Conservation (phyloP, 2,113 vertebrate genomes). For the Tragelaphus scriptus region DNA sequence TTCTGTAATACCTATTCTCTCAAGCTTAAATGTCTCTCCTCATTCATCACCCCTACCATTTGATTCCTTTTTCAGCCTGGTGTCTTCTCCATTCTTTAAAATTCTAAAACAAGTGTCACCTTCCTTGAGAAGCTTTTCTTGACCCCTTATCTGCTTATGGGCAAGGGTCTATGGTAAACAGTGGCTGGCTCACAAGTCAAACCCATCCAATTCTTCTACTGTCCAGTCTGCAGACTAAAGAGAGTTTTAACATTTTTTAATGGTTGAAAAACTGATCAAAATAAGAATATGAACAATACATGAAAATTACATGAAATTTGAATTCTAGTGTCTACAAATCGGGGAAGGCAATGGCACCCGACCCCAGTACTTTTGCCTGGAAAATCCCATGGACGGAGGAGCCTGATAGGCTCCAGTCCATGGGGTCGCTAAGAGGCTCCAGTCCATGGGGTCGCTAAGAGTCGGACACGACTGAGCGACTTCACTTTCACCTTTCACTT, state of each 20-base stretch:
- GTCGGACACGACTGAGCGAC: too few relatives aligned
- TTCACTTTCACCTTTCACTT: too few relatives aligned
- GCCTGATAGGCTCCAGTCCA: too few relatives aligned
- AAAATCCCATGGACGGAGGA: too few relatives aligned
- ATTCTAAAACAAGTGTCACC: neutral
- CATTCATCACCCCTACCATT: neutral
- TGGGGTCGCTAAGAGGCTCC: too few relatives aligned
- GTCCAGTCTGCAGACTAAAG: neutral
- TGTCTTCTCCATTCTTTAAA: neutral
- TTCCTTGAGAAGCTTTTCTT: neutral
- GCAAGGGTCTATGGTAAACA: neutral
- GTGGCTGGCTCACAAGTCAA: neutral
- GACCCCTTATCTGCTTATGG: neutral
- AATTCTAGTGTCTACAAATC: neutral
- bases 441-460: too few relatives aligned
- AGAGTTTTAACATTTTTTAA: neutral
- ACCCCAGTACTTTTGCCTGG: too few relatives aligned
- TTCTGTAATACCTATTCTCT: neutral
- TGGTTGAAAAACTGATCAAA: neutral
- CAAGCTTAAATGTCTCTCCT: neutral
- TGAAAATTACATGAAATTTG: neutral
- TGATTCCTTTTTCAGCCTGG: neutral
- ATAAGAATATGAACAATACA: neutral
- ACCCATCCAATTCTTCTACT: neutral
- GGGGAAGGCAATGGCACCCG: too few relatives aligned